Evolutionary conservation across 2,113 vertebrate species (phyloP), one percentile per base, ranked within the genome.

Genomic region (Smithornis capensis): DNA sequence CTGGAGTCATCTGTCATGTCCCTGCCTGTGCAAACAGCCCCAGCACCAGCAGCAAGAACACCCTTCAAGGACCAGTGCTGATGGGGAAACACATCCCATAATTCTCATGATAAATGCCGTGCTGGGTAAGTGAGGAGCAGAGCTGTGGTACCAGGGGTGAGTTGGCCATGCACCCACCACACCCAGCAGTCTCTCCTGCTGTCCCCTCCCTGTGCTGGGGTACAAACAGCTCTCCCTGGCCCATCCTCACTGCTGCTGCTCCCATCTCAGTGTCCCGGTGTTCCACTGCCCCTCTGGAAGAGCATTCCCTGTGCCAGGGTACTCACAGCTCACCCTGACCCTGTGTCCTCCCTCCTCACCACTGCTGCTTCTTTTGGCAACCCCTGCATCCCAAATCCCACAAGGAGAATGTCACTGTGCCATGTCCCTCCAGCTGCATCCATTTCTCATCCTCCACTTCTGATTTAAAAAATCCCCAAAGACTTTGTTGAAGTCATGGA

Each of bases 71-170:
- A 68, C 89, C 45, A 82, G 52, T 1, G 67, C 83, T 50, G 4
- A 2, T 19, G 56, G 3, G 22, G 70, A 52, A 29, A 7, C 3
- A 18, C 70, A 27, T 4, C 4, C 83, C 45, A 1, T 19, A 67
- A 87, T 81, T 7, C 27, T 60, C 15, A 1, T 27, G 86, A 77
- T 18, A 38, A 84, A 90, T 19, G 55, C 77, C 0, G 37, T 4
- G 59, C 89, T 4, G 5, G 64, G 0, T 0, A 35, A 37, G 82
- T 0, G 13, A 22, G 74, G 64, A 59, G 63, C 77, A 21, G 94
- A 27, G 50, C n/a, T 0, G 4, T 0, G 5, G 15, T 3, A 1
- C 35, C 4, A 0, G 13, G 44, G 7, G 7, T 2, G 4, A 10
- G 57, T 57, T 25, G 22, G 8, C 27, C 24, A 1, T 4, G 38